A percentile compares a stretch with the other conserved stretches of the same genome.
phyloP scores from a whole-genome alignment of 2,113 vertebrate genomes.

The Centropristis striata region DNA sequence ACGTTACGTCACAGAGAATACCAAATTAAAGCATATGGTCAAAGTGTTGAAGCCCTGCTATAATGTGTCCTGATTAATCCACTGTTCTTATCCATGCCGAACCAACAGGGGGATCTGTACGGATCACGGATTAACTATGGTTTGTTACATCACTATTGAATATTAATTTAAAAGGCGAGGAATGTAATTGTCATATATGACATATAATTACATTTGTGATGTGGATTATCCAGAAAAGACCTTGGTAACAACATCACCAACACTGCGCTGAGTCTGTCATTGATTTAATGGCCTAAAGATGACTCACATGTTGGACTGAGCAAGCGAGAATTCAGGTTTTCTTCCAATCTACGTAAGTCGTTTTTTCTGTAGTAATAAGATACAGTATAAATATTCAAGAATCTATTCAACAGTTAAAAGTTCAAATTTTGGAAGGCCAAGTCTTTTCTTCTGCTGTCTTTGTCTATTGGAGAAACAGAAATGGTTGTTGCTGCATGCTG shows the following conservation, averaged over 20 bases:
- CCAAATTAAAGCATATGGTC: too few relatives aligned
- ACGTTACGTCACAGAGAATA: too few relatives aligned
- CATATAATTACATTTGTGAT: not conserved
- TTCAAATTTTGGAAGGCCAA: not conserved
- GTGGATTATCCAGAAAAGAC: not conserved
- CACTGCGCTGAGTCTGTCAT: not conserved
- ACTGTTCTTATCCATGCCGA: too few relatives aligned
- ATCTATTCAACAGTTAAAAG: constrained; percentile 8
- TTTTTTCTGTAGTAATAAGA: constrained; percentile 14
- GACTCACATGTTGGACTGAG: constrained; percentile 6
- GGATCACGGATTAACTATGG: too few relatives aligned
- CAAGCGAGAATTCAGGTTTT: not conserved
- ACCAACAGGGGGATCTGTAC: too few relatives aligned
- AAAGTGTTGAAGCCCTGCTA: too few relatives aligned
- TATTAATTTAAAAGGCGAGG: not conserved
- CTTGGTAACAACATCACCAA: not conserved
- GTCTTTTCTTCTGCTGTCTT: constrained; percentile 3
- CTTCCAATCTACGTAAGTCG: constrained; percentile 5
- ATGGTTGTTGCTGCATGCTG: constrained; percentile 11
- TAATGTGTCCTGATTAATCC: too few relatives aligned
- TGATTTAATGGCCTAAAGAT: not conserved
- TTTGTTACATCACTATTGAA: not conserved
- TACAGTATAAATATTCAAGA: not conserved
- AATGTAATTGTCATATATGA: not conserved
- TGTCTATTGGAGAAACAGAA: not conserved